Base-by-base conservation (phyloP, 2,797 vertebrate species). In the Urocyon cinereoargenteus region DNA sequence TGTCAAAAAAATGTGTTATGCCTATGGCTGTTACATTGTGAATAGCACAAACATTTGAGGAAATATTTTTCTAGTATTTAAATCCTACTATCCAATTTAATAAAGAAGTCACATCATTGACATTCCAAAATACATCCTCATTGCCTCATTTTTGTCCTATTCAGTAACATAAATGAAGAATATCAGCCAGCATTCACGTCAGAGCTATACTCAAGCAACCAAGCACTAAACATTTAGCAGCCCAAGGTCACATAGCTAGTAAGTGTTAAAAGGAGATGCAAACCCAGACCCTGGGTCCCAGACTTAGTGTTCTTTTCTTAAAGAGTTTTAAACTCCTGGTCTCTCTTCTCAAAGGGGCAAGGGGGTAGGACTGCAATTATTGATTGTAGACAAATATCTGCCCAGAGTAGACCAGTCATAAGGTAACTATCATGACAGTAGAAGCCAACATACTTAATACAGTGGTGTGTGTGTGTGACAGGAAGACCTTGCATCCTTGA, bases 381-480 rank as follows among this genome's bases (percentile, higher is more conserved):
- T 28, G 18, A 16, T 70, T 78, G 14, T 8, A 90, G 79, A 73
- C 55, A 49, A 53, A 2, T 5, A 3, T 92, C 31, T 40, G 24
- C 14, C 28, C 7, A 21, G 86, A 79, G 1, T 59, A 13, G 36
- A 73, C 12, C 21, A 73, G 40, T 34, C 19, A 21, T 14, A 49
- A 28, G n/a, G 14, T 57, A 24, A 18, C 12, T 81, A 28, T 24
- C 19, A 8, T 6, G 8, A 45, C 18, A 21, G 7, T 14, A 51
- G 62, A 57, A 21, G 22, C 62, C 45, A 7, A 10, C 22, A n/a
- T 6, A 26, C 28, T 82, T 13, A 68, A 68, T 22, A 75, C 61
- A 53, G 28, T 0, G 6, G 34, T 36, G 5, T 7, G 0, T 7
- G 0, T 59, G 53, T 15, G 6, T 24, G 34, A 75, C 59, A 34